A percentile compares a stretch with the other conserved stretches of the same genome.
These are phyloP conservation scores for Ceraclea dissimilis DNA, from an alignment of 2,888 invertebrate species.

Conservation along the genomic window DNA sequence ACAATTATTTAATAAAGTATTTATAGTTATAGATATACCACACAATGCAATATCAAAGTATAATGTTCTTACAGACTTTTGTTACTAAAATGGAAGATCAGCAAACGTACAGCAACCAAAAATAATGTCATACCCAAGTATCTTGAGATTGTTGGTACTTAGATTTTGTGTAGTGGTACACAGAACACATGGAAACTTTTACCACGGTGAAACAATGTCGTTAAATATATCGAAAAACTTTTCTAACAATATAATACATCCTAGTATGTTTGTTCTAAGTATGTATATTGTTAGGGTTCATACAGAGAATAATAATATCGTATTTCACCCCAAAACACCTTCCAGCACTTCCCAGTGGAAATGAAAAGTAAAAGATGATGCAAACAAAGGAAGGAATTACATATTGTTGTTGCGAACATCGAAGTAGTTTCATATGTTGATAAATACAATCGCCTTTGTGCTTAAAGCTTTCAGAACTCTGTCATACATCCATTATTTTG, in stretches of 20 bases:
- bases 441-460: constrained; percentile 1
- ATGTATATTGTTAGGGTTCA: neutral
- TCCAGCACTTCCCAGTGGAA: constrained; percentile 2
- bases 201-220: constrained; percentile 12
- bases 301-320: neutral
- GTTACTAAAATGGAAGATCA: too few species aligned
- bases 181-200: neutral
- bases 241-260: neutral
- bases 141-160: too few species aligned
- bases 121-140: too few species aligned
- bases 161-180: too few species aligned
- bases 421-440: neutral
- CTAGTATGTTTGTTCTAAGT: neutral
- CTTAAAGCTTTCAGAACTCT: neutral
- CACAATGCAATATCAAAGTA: too few species aligned
- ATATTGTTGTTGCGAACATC: neutral
- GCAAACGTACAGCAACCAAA: too few species aligned
- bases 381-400: neutral
- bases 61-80: too few species aligned
- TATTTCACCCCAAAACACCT: neutral
- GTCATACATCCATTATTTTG: too few species aligned
- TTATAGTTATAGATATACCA: too few species aligned
- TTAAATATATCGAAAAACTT: constrained; percentile 26
- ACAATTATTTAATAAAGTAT: too few species aligned
- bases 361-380: constrained; percentile 1